phyloP scores from a whole-genome alignment of 2,113 vertebrate species.

The Rhegmatorhina hoffmannsi region DNA sequence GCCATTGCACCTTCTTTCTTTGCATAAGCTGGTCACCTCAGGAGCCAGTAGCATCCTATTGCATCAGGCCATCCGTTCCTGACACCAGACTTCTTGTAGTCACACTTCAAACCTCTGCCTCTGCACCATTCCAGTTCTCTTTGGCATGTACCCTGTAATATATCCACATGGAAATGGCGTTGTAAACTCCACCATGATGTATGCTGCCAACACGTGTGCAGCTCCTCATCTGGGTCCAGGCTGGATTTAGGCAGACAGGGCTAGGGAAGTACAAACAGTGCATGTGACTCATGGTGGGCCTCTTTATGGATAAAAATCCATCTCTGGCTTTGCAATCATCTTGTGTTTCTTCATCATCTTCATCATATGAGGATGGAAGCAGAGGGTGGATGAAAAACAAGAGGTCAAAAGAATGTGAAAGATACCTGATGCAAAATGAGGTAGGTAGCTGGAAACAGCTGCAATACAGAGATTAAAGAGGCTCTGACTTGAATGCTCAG shows the following conservation, averaged over 20 bases:
- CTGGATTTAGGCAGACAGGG: not conserved
- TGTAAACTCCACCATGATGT: not conserved
- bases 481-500: not conserved
- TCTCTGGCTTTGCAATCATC: not conserved
- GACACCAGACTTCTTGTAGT: not conserved
- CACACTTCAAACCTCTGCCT: not conserved
- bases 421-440: not conserved
- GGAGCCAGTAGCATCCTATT: not conserved
- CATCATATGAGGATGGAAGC: not conserved
- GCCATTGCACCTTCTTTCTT: not conserved
- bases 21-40: not conserved
- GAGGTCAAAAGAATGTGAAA: not conserved
- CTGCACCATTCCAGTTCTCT: not conserved
- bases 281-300: accelerated
- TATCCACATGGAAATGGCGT: not conserved
- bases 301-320: accelerated
- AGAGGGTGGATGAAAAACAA: not conserved
- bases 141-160: not conserved
- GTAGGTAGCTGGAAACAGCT: not conserved
- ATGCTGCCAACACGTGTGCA: not conserved
- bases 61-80: not conserved
- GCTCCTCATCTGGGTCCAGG: not conserved
- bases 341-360: not conserved
- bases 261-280: not conserved
- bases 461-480: not conserved